A percentile compares a stretch with the other conserved stretches of the same genome.
phyloP scores from a whole-genome alignment of 2,888 invertebrate species.

The Microctonus aethiopoides region DNA sequence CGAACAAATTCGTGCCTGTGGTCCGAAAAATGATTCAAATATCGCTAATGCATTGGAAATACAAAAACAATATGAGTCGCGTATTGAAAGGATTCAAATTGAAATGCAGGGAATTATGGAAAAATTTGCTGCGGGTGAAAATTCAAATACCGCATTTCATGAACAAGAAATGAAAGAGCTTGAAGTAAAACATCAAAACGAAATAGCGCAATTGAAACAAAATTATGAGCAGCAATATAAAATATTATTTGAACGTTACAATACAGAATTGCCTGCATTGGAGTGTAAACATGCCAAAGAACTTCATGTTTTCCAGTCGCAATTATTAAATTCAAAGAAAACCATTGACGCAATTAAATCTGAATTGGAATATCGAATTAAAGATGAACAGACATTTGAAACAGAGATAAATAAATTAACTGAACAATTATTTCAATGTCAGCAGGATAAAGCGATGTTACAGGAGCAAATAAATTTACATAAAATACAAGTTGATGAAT shows the following conservation, averaged over 20 bases:
- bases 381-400: slow-evolving; percentile 50
- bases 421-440: slow-evolving; percentile 48
- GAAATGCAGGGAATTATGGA: slow-evolving; percentile 59
- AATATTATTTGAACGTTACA: slow-evolving; percentile 50
- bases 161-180: slow-evolving; percentile 55
- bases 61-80: slow-evolving; percentile 57
- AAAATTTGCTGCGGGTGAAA: slow-evolving; percentile 55
- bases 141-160: slow-evolving; percentile 49
- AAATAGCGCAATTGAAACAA: slow-evolving; percentile 48
- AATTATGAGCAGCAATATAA: slow-evolving; percentile 55
- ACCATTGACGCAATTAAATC: slow-evolving; percentile 58
- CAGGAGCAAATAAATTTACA: slow-evolving; percentile 58
- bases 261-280: slow-evolving; percentile 52
- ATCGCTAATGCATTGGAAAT: slow-evolving; percentile 52
- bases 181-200: slow-evolving; percentile 48
- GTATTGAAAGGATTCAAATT: slow-evolving; percentile 59
- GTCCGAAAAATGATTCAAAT: slow-evolving; percentile 48
- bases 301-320: slow-evolving; percentile 58
- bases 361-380: slow-evolving; percentile 54
- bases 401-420: slow-evolving; percentile 50
- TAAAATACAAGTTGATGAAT: slow-evolving; percentile 59
- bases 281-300: slow-evolving; percentile 60
- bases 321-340: slow-evolving; percentile 56
- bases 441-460: slow-evolving; percentile 52
- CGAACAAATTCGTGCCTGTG: slow-evolving; percentile 51